Evolutionary conservation across 2,888 invertebrate genomes (phyloP), one percentile per base, ranked within the genome.

Genomic region (Limenitis camilla): DNA sequence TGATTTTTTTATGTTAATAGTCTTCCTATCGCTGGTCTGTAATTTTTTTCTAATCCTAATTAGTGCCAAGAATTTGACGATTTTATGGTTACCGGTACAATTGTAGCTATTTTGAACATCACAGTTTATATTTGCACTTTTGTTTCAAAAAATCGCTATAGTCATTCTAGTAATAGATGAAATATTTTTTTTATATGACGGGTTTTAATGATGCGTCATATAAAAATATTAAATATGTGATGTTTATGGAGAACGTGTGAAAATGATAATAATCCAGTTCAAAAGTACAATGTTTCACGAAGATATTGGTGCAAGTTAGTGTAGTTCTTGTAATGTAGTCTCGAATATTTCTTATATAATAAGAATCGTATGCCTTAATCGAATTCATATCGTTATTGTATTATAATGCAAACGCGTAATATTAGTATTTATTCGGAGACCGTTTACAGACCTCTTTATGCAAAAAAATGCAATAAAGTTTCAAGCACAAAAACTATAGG

Each of bases 371-470:
- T 84, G 86, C 86, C 86, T 87, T 87, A 84, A 72, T 72, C 71
- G 75, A 75, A 80, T 65, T 81, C 86, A 85, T 87, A 86, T 85
- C 86, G 83, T 86, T 84, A 82, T 83, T 83, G 81, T 82, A 80
- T 83, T 83, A 65, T 78, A 79, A 83, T 81, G 74, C 80, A 81
- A 80, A 68, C 70, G 63, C 51, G 42, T 60, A 56, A 53, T 47
- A 5, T 32, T 52, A 52, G 39, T 42, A 32, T 35, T 45, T 40
- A 33, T 49, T 43, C 40, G 35, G 40, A 40, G 52, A 49, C 60
- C 58, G 60, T 60, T 59, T 60, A 52, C 53, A 51, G 29, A 35
- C 38, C 35, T 8, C 19, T 4, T 5, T n/a, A n/a, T n/a, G n/a
- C n/a, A n/a, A n/a, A n/a, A n/a, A n/a, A n/a, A n/a, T n/a, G n/a